Evolutionary conservation across 2,888 invertebrate genomes (phyloP).

Genomic region (Scaeva pyrastri): DNA sequence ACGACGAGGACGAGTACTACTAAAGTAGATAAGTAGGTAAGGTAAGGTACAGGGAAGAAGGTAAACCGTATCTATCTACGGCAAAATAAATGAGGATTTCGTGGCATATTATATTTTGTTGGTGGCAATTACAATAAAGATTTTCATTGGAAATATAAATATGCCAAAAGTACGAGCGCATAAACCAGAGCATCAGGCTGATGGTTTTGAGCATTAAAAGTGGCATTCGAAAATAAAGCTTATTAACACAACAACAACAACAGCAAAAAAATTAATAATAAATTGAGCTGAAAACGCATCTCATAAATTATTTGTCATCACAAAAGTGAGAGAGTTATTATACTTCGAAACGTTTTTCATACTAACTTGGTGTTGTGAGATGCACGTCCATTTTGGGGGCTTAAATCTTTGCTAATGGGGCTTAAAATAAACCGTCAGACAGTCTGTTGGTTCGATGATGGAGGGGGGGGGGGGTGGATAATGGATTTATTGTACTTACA

Average conservation of each 20-base stretch:
- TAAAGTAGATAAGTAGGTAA: too few species aligned
- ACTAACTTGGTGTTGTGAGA: too few species aligned
- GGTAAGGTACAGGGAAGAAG: too few species aligned
- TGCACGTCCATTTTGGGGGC: too few species aligned
- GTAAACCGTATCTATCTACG: neutral
- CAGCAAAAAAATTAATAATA: neutral
- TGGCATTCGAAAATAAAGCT: neutral
- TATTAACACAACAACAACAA: neutral
- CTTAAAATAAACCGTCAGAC: too few species aligned
- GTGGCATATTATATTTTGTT: slow-evolving; percentile 51
- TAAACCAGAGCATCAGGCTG: slow-evolving; percentile 15
- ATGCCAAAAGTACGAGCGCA: slow-evolving; percentile 11
- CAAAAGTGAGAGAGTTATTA: neutral
- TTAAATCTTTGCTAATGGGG: too few species aligned
- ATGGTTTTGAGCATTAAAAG: neutral
- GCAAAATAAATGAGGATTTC: slow-evolving; percentile 47
- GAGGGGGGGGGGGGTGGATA: too few species aligned
- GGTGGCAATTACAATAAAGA: slow-evolving; percentile 27
- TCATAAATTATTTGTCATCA: slow-evolving; percentile 1
- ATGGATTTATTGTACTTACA: too few species aligned
- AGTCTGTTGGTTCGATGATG: too few species aligned
- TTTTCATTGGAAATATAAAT: slow-evolving; percentile 37
- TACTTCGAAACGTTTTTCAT: too few species aligned
- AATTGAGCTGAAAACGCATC: neutral
- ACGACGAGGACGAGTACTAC: too few species aligned